Conservation (phyloP, 1,140 invertebrate genomes). For the Cotesia vestalis region DNA sequence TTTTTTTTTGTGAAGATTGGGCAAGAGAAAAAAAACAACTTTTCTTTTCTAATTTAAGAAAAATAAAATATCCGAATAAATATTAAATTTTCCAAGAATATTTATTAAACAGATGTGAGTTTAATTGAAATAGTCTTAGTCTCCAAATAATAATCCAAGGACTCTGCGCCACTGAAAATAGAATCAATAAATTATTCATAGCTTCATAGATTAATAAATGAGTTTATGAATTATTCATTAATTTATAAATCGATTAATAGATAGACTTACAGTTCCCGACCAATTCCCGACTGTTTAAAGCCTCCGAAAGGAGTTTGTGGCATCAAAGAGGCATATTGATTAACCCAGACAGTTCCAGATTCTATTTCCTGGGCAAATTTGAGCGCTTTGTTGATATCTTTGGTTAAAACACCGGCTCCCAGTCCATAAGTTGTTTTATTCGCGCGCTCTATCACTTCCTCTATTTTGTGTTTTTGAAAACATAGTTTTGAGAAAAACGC, state of each 20-base stretch:
- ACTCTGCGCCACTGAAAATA: slow-evolving; percentile 74
- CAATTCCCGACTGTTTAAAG: slow-evolving; percentile 81
- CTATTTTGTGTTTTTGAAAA: too few species aligned
- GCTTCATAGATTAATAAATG: neutral
- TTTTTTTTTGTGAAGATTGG: too few species aligned
- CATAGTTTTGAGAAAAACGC: too few species aligned
- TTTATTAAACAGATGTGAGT: neutral
- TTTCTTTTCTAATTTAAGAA: too few species aligned
- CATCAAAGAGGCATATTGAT: slow-evolving; percentile 75
- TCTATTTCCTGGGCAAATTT: slow-evolving; percentile 78
- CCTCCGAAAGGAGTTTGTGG: slow-evolving; percentile 82
- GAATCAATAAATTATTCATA: slow-evolving; percentile 26
- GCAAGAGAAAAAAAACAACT: too few species aligned
- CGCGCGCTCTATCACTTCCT: slow-evolving; percentile 87
- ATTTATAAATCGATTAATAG: neutral
- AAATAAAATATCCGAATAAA: too few species aligned
- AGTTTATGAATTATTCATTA: neutral
- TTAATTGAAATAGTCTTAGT: slow-evolving; percentile 76
- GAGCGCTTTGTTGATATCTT: slow-evolving; percentile 82
- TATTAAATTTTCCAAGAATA: neutral
- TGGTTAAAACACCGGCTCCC: slow-evolving; percentile 86
- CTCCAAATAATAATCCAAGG: slow-evolving; percentile 76
- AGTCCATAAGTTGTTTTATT: slow-evolving; percentile 89
- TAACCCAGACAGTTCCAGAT: slow-evolving; percentile 78
- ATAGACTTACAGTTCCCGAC: slow-evolving; percentile 74